phyloP scores from a whole-genome alignment of 2,888 invertebrate genomes.

The Leptothorax acervorum region DNA sequence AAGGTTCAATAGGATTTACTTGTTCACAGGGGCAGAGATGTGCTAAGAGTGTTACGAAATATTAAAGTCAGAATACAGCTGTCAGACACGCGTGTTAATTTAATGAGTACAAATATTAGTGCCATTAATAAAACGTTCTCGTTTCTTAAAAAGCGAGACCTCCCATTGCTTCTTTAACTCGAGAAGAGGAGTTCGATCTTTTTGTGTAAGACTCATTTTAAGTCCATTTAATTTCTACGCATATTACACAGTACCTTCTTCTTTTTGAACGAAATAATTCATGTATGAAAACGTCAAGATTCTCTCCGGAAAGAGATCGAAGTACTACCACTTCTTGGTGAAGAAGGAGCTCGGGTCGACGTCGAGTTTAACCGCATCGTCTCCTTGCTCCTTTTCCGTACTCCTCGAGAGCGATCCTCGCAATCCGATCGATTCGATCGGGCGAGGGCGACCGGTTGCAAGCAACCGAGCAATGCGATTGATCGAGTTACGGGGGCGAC shows the following conservation, averaged over 20 bases:
- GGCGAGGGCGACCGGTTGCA: constrained; percentile 21
- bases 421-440: constrained; percentile 46
- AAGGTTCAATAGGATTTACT: constrained; percentile 1
- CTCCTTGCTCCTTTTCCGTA: constrained; percentile 23
- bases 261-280: constrained; percentile 13
- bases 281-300: constrained; percentile 42
- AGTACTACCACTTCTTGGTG: not conserved
- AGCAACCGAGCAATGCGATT: constrained; percentile 40
- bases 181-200: not conserved
- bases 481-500: constrained; percentile 49
- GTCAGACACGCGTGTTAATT: not conserved
- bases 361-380: constrained; percentile 45
- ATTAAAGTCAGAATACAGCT: not conserved
- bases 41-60: not conserved
- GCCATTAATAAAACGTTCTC: not conserved
- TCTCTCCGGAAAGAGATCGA: constrained; percentile 27
- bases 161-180: not conserved
- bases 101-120: not conserved
- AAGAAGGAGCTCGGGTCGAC: constrained; percentile 19
- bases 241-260: not conserved
- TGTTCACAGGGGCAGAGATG: not conserved
- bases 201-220: not conserved
- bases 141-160: not conserved
- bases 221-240: not conserved
- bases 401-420: constrained; percentile 21